Evolutionary conservation across 2,797 vertebrate genomes (phyloP).

Genomic region (Triplophysa yarkandensis): DNA sequence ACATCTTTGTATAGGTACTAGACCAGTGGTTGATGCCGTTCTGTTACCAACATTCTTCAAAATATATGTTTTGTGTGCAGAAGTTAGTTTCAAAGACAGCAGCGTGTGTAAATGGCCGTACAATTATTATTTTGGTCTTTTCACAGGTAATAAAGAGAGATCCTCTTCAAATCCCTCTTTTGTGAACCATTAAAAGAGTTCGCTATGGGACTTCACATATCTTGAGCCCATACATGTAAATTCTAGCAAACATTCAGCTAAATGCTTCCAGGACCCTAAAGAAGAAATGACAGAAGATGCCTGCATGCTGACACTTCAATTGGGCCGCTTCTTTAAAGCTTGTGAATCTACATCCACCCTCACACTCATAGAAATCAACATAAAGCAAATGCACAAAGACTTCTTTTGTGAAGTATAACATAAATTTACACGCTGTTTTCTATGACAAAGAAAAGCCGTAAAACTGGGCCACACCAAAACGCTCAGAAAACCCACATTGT

Average conservation of each 20-base stretch:
- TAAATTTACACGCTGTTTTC: slow-evolving; percentile 43
- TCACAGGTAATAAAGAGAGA: slow-evolving; percentile 51
- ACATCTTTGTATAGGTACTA: no score
- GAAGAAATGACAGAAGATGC: slow-evolving; percentile 30
- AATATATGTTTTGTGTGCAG: slow-evolving; percentile 34
- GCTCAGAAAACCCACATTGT: slow-evolving; percentile 47
- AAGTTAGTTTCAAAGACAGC: no score
- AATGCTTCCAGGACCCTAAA: slow-evolving; percentile 37
- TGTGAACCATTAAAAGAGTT: slow-evolving; percentile 60
- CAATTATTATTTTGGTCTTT: slow-evolving; percentile 61
- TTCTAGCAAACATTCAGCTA: slow-evolving; percentile 29
- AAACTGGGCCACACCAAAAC: slow-evolving; percentile 49
- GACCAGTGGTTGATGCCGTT: no score
- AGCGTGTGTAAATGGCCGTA: no score
- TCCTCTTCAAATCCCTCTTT: slow-evolving; percentile 65
- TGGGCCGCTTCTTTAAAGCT: slow-evolving; percentile 42
- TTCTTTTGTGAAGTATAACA: slow-evolving; percentile 14
- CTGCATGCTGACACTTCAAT: slow-evolving; percentile 24
- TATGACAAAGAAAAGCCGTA: slow-evolving; percentile 34
- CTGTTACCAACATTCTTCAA: slow-evolving; percentile 48
- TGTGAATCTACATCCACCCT: slow-evolving; percentile 44
- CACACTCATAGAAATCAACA: slow-evolving; percentile 39
- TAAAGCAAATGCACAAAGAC: slow-evolving; percentile 9
- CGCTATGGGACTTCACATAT: slow-evolving; percentile 53
- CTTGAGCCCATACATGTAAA: slow-evolving; percentile 48